These are phyloP conservation scores for Protobothrops mucrosquamatus DNA, from an alignment of 2,113 vertebrate genomes.

Conservation along the genomic window DNA sequence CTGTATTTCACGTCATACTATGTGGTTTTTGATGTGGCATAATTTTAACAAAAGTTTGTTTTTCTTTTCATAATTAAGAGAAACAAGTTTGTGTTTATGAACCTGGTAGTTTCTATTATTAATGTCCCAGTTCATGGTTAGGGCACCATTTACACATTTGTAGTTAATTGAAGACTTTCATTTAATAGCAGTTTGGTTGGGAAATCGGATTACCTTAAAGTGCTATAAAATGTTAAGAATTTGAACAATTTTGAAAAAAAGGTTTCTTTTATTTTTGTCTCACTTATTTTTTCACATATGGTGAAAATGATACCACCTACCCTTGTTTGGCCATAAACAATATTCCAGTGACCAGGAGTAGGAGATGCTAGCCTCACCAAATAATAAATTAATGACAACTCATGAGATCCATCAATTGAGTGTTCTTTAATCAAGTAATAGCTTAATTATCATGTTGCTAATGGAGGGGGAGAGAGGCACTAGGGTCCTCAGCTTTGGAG, in stretches of 20 bases:
- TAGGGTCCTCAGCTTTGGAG: not conserved
- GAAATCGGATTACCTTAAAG: not conserved
- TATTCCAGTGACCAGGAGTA: not conserved
- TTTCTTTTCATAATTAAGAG: not conserved
- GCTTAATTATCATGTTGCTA: not conserved
- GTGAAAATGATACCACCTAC: not conserved
- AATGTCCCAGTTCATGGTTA: not conserved
- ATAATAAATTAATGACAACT: constrained; percentile 1
- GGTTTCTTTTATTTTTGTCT: not conserved
- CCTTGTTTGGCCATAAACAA: not conserved
- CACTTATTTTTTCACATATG: not conserved
- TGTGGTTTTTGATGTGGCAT: not conserved
- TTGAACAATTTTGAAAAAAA: not conserved
- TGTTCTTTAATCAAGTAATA: not conserved
- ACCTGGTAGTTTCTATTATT: not conserved
- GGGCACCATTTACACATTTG: not conserved
- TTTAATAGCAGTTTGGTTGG: not conserved
- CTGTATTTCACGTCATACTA: too few relatives aligned
- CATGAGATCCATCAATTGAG: not conserved
- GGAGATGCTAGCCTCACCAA: not conserved
- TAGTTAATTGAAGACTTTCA: not conserved
- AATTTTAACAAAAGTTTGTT: not conserved
- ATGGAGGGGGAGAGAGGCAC: not conserved
- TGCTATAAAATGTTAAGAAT: not conserved
- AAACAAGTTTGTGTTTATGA: not conserved